Evolutionary conservation across 2,797 vertebrate genomes (phyloP).

Genomic region (Synanceia verrucosa): DNA sequence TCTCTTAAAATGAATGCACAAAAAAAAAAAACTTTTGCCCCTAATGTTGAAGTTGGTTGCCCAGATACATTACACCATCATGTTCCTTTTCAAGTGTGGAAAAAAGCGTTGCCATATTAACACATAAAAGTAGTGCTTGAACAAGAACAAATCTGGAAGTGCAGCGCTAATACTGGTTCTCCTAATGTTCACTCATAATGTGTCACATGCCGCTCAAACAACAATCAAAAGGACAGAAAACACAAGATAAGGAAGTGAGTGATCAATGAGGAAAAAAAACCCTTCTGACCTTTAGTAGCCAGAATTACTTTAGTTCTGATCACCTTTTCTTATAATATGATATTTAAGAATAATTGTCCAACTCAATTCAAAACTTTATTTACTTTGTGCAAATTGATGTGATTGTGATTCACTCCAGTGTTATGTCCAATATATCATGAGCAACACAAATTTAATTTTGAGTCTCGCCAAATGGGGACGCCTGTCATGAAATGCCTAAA

Average conservation of each 20-base stretch:
- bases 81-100: constrained; percentile 40
- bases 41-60: constrained; percentile 14
- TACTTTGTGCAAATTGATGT: neutral
- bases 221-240: constrained; percentile 38
- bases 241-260: constrained; percentile 21
- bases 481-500: constrained; percentile 24
- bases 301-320: neutral
- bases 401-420: neutral
- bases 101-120: constrained; percentile 18
- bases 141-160: constrained; percentile 36
- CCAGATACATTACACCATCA: constrained; percentile 22
- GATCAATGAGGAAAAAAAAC: constrained; percentile 14
- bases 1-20: neutral
- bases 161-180: constrained; percentile 64
- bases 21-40: neutral
- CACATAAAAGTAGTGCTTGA: constrained; percentile 2
- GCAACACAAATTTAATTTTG: neutral
- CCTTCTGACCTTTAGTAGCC: neutral
- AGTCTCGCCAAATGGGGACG: constrained; percentile 15
- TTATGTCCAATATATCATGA: neutral
- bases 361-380: neutral
- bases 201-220: constrained; percentile 63
- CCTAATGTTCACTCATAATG: constrained; percentile 37
- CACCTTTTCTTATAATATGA: neutral
- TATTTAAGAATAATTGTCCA: neutral